Conservation (phyloP, 2,888 invertebrate species). For the Aricia artaxerxes region DNA sequence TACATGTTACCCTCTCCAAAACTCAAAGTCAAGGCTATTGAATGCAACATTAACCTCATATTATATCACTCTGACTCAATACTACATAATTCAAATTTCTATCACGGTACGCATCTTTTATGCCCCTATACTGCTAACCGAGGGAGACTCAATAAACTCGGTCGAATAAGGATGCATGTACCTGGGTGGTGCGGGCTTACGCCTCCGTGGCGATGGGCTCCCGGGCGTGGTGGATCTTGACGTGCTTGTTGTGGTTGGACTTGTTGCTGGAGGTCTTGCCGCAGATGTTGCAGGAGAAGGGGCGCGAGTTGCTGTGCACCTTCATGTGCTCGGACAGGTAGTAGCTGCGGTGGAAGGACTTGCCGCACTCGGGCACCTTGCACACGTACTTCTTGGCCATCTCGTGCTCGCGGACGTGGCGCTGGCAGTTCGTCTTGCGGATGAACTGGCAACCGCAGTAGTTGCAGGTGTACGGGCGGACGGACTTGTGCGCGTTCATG, state of each 20-base stretch:
- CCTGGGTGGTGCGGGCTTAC: constrained; percentile 52
- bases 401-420: constrained; percentile 91
- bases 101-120: not conserved
- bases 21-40: not conserved
- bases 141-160: not conserved
- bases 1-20: not conserved
- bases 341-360: constrained; percentile 92
- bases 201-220: constrained; percentile 93
- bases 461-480: constrained; percentile 92
- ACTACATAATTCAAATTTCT: not conserved
- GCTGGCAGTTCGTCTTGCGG: constrained; percentile 91
- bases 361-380: constrained; percentile 86
- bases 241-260: constrained; percentile 94
- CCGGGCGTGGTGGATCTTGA: constrained; percentile 93
- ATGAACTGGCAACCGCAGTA: constrained; percentile 94
- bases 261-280: constrained; percentile 94
- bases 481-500: constrained; percentile 91
- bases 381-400: constrained; percentile 89
- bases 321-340: constrained; percentile 93
- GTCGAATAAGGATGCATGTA: not conserved
- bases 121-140: not conserved
- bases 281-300: constrained; percentile 92
- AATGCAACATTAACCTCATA: not conserved
- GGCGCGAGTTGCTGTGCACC: constrained; percentile 90
- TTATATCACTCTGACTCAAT: not conserved